Conservation (phyloP, 1,140 invertebrate genomes). For the Drosophila miranda region DNA sequence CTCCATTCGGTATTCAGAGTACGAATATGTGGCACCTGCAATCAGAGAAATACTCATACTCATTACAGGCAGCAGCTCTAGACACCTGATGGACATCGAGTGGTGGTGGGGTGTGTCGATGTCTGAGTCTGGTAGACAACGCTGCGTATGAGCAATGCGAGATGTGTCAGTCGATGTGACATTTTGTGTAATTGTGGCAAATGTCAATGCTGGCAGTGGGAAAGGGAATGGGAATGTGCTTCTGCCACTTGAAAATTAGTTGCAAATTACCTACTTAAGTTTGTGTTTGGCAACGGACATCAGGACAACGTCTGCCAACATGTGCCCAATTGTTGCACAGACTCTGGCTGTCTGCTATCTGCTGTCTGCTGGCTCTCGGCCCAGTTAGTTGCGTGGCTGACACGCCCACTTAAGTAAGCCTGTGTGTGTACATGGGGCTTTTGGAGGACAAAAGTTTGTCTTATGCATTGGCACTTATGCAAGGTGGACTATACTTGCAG, state of each 20-base stretch:
- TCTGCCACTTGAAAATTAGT: conserved; percentile 73
- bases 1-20: too few species aligned
- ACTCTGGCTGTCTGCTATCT: background rate
- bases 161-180: conserved; percentile 39
- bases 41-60: conserved; percentile 35
- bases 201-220: conserved; percentile 27
- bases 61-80: conserved; percentile 21
- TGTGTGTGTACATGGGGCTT: conserved; percentile 1
- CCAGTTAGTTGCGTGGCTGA: conserved; percentile 53
- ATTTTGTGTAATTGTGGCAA: conserved; percentile 40
- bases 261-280: conserved; percentile 80
- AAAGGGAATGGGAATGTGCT: too few species aligned
- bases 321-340: conserved; percentile 52
- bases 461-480: conserved; percentile 69
- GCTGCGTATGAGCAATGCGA: conserved; percentile 71
- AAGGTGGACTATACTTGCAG: conserved; percentile 33
- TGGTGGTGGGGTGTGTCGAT: background rate
- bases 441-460: conserved; percentile 60
- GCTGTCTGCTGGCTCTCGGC: conserved; percentile 7
- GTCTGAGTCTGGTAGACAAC: conserved; percentile 22
- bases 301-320: conserved; percentile 34
- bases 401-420: conserved; percentile 48
- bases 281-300: conserved; percentile 61
- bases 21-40: conserved; percentile 13
- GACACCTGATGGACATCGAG: conserved; percentile 45